Base-by-base conservation (phyloP, 2,888 invertebrate genomes). In the Parnassius orleans region DNA sequence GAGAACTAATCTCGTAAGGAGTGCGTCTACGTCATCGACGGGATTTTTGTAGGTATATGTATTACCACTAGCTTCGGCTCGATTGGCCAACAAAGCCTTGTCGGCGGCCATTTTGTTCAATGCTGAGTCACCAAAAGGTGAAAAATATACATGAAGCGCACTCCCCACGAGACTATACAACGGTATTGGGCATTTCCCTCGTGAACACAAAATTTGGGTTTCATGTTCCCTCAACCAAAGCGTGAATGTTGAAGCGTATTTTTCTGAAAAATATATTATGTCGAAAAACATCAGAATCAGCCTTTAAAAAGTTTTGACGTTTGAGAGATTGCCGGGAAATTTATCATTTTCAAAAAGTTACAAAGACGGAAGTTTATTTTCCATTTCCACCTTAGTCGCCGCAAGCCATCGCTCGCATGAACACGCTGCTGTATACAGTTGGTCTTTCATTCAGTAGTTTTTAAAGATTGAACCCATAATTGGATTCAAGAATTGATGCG, bases 51-150 rank as follows among this genome's bases (percentile, higher is more conserved):
- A 85, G 83, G 77, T 88, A 87, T 81, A 83, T 85, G 10, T 10
- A n/a, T 81, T 83, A 77, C 76, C 73, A 79, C 79, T 73, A 81
- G 79, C 77, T 74, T 74, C 76, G 73, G 75, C 75, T 80, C 72
- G 84, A 90, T 90, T 90, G 90, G 90, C 80, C 83, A 82, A 84
- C 80, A 85, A 84, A 88, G 85, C 89, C 90, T 90, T 83, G 84
- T 80, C 83, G 90, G 93, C 93, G 91, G 94, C 94, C 94, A 94
- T 94, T 92, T 94, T 93, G 93, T 86, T 78, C 83, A 81, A 81
- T 92, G 93, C 88, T 93, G 93, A 93, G 90, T 93, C 93, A 93
- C 92, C 93, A 89, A 89, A 90, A 89, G 90, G 89, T 89, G 93
- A 93, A 93, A 93, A 93, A 93, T 93, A 89, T 90, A 87, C 90